Evolutionary conservation across 1,140 invertebrate genomes (phyloP).

Genomic region (Drosophila willistoni): DNA sequence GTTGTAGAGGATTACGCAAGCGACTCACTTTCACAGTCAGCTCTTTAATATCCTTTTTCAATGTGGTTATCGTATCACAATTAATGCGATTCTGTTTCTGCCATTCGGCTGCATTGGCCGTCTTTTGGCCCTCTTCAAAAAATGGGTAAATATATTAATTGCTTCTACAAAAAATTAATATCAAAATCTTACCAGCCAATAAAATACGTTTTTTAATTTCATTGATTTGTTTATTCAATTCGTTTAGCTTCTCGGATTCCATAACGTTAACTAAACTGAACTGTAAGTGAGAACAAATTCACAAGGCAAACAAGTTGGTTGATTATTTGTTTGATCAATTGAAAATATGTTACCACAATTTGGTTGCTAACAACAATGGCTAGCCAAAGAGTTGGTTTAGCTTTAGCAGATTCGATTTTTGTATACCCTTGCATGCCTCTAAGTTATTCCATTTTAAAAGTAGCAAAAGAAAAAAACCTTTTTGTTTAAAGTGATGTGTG

Average conservation of each 20-base stretch:
- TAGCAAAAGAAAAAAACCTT: no score
- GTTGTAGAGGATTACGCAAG: constrained; percentile 72
- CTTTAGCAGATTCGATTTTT: no score
- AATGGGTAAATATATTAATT: background rate
- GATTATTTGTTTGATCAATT: constrained; percentile 1
- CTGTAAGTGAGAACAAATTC: background rate
- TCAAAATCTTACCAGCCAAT: constrained; percentile 86
- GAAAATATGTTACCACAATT: background rate
- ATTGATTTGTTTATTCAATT: constrained; percentile 89
- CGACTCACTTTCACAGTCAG: constrained; percentile 85
- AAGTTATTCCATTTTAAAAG: no score
- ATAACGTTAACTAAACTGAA: constrained; percentile 65
- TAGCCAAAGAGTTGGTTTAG: no score
- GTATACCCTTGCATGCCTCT: no score
- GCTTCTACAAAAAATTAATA: background rate
- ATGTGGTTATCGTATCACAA: constrained; percentile 86
- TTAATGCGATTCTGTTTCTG: constrained; percentile 89
- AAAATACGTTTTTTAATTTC: constrained; percentile 93
- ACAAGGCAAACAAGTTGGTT: constrained; percentile 9
- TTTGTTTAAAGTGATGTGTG: no score
- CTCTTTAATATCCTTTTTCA: constrained; percentile 90
- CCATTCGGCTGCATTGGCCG: constrained; percentile 91
- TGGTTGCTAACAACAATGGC: constrained; percentile 1
- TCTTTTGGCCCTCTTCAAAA: constrained; percentile 90
- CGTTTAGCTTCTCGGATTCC: constrained; percentile 85